Evolutionary conservation across 2,888 invertebrate species (phyloP), one percentile per base, ranked within the genome.

Genomic region (Andrena hattorfiana): DNA sequence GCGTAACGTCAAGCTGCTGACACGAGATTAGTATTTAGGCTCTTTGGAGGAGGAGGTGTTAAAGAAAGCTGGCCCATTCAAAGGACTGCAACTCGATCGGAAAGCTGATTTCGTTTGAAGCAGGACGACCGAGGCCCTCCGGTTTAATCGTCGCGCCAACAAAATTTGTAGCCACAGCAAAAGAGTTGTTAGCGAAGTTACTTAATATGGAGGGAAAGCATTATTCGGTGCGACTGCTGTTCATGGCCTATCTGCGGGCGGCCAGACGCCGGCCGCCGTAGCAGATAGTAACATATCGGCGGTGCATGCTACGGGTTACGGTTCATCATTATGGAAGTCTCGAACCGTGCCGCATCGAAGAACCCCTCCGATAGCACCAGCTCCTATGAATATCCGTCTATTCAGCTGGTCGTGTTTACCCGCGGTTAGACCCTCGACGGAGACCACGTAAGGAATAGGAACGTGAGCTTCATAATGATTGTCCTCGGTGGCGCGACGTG

Each of bases 311-410:
- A 85, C 86, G 91, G 91, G 92, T 89, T 89, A 89, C 82, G 86
- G 89, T 90, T 89, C 90, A 92, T 92, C 91, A 90, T 90, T 91
- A 92, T 92, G 92, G 89, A 89, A 89, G 92, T 90, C 91, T 89
- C 89, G 90, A 85, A 86, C 71, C 76, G 75, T 71, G 66, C 23
- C 67, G 66, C 77, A 56, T 59, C 77, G 72, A 82, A 85, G 84
- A 85, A 81, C 66, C 56, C 77, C 66, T 54, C 81, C 56, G 79
- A 83, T 81, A 86, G 42, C 77, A 69, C 63, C 68, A 77, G 67
- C 74, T 79, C 64, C 69, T 83, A 87, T 85, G 89, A 87, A 88
- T 88, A 87, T 87, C 89, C 83, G 85, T 89, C 84, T 83, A 89
- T 89, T 88, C 88, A 84, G 78, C 83, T 83, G 77, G 77, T 59